Percentiles rank a stretch among this genome's conserved stretches.
These are phyloP conservation scores for Speoplatyrhinus poulsoni DNA, from an alignment of 2,113 vertebrate species.

Conservation along the genomic window DNA sequence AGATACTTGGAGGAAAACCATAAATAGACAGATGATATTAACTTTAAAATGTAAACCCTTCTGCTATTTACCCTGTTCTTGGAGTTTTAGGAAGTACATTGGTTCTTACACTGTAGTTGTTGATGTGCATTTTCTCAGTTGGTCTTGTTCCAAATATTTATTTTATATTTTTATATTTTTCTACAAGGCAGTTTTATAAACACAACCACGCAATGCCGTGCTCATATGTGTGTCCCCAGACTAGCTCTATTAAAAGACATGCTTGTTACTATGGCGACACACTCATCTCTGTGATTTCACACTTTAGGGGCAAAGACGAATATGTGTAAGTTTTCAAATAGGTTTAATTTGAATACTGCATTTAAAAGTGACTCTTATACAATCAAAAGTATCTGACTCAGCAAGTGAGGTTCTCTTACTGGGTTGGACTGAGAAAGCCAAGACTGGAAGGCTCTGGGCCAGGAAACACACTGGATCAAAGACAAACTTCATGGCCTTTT, in stretches of 20 bases:
- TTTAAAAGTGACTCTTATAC: background rate
- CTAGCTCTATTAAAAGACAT: slow-evolving; percentile 52
- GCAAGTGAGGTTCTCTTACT: slow-evolving; percentile 11
- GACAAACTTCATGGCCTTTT: slow-evolving; percentile 30
- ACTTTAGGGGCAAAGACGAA: background rate
- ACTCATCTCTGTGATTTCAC: slow-evolving; percentile 22
- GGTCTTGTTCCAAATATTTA: slow-evolving; percentile 25
- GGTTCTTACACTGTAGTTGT: slow-evolving; percentile 41
- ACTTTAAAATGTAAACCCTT: slow-evolving; percentile 7
- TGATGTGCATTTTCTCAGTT: slow-evolving; percentile 17
- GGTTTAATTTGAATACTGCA: background rate
- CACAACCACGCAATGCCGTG: background rate
- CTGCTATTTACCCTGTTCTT: background rate
- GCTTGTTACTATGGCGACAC: slow-evolving; percentile 49
- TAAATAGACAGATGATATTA: background rate
- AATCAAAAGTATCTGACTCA: background rate
- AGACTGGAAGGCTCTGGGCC: slow-evolving; percentile 26
- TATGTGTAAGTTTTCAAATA: background rate
- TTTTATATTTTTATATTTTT: background rate
- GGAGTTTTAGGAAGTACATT: slow-evolving; percentile 4
- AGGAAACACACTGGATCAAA: slow-evolving; percentile 49
- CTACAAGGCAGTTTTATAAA: slow-evolving; percentile 38
- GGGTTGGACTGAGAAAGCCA: slow-evolving; percentile 13
- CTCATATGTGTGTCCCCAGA: slow-evolving; percentile 51
- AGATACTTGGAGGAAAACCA: no score